phyloP scores from a whole-genome alignment of 2,113 vertebrate species.

The Heliornis fulica region DNA sequence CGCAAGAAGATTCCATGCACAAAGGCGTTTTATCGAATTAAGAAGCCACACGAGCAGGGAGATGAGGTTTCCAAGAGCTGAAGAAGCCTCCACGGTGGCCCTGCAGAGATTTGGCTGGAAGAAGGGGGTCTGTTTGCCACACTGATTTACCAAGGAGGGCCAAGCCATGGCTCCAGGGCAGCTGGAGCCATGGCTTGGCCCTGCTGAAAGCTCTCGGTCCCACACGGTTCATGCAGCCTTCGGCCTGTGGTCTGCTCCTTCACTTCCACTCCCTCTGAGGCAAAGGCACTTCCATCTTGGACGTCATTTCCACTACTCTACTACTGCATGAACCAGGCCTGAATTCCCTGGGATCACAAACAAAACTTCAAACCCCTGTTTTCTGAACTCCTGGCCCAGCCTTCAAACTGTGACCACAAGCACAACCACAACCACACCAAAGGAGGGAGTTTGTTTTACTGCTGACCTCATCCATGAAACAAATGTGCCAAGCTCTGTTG shows the following conservation, averaged over 20 bases:
- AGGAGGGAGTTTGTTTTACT: not conserved
- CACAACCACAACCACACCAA: not conserved
- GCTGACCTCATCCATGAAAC: not conserved
- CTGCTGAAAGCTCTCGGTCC: not conserved
- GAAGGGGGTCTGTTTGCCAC: not conserved
- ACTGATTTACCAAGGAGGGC: too few relatives aligned
- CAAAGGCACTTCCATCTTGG: not conserved
- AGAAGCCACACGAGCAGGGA: not conserved
- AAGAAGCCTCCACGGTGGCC: fast-evolving
- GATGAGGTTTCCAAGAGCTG: not conserved
- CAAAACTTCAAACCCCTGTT: not conserved
- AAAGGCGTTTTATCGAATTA: not conserved
- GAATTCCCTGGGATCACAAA: not conserved
- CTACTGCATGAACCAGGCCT: not conserved
- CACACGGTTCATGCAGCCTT: fast-evolving
- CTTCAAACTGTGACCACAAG: not conserved
- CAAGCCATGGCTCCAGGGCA: fast-evolving
- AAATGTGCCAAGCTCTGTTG: not conserved
- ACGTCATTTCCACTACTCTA: not conserved
- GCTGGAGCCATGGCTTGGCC: too few relatives aligned
- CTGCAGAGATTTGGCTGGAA: fast-evolving
- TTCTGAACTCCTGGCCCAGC: not conserved
- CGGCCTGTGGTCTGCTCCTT: not conserved
- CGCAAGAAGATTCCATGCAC: not conserved
- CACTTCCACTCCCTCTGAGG: not conserved